phyloP scores from a whole-genome alignment of 2,113 vertebrate species.

The Rostratula benghalensis region DNA sequence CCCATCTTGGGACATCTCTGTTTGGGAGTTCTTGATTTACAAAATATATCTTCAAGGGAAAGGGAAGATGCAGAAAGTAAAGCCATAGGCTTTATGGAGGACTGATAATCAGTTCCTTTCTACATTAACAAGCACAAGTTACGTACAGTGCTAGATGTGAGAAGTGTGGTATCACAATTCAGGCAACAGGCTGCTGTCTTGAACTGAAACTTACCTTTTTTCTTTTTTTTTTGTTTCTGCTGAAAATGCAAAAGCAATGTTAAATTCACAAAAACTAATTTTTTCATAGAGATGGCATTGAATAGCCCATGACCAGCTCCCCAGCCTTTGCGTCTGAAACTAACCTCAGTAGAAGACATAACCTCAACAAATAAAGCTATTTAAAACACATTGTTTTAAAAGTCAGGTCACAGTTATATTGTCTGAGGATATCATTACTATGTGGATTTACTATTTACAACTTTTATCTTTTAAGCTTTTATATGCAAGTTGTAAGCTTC shows the following conservation, averaged over 20 bases:
- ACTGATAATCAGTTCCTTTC: not conserved
- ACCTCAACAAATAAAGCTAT: not conserved
- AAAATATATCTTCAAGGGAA: not conserved
- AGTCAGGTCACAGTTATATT: not conserved
- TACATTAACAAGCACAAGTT: not conserved
- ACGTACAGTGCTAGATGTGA: not conserved
- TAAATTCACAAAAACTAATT: not conserved
- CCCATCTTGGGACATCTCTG: not conserved
- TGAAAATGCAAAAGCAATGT: not conserved
- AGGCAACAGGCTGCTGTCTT: not conserved
- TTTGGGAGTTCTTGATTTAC: not conserved
- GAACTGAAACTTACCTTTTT: not conserved
- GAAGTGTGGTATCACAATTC: not conserved
- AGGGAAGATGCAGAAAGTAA: not conserved
- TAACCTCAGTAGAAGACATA: not conserved
- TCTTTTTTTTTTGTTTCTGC: not conserved
- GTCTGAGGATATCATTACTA: not conserved
- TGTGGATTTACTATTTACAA: not conserved
- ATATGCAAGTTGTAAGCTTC: not conserved
- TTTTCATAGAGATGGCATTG: not conserved
- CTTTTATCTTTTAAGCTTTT: not conserved
- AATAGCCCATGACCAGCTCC: not conserved
- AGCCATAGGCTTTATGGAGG: not conserved
- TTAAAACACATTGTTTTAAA: not conserved
- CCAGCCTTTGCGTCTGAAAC: not conserved